A percentile compares a stretch with the other conserved stretches of the same genome.
Evolutionary conservation across 2,888 invertebrate genomes (phyloP).

Genomic region (Troglohyphantes excavatus): DNA sequence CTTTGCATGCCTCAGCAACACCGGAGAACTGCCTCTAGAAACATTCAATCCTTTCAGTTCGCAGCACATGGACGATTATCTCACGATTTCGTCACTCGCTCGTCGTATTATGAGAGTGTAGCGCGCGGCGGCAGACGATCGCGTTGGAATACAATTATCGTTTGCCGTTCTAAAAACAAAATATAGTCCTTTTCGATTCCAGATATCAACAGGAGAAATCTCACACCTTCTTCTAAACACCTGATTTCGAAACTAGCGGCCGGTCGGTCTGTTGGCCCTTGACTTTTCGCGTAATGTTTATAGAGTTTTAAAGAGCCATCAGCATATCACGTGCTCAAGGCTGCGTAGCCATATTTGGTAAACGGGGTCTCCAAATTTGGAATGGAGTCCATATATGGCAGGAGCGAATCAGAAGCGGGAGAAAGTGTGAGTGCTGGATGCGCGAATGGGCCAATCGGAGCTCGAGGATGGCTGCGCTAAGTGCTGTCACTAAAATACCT

Average conservation of each 20-base stretch:
- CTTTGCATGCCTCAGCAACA: constrained; percentile 57
- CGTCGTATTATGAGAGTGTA: constrained; percentile 40
- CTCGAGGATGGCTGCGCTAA: not conserved
- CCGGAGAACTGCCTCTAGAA: constrained; percentile 52
- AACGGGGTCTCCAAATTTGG: constrained; percentile 82
- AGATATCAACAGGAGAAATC: constrained; percentile 29
- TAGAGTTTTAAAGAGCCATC: constrained; percentile 58
- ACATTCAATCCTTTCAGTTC: constrained; percentile 70
- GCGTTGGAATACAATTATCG: constrained; percentile 65
- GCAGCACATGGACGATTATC: constrained; percentile 54
- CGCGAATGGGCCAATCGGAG: constrained; percentile 53
- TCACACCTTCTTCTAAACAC: not conserved
- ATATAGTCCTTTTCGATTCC: constrained; percentile 68
- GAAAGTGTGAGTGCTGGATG: constrained; percentile 54
- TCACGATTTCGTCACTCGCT: constrained; percentile 70
- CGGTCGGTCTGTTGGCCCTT: constrained; percentile 22
- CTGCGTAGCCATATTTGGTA: constrained; percentile 81
- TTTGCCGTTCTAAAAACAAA: constrained; percentile 32
- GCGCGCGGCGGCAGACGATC: not conserved
- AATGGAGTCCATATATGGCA: constrained; percentile 83
- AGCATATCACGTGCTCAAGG: constrained; percentile 68
- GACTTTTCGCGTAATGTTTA: constrained; percentile 49
- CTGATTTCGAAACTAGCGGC: constrained; percentile 19
- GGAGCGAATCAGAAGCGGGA: constrained; percentile 71
- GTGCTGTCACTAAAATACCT: constrained; percentile 64